Base-by-base conservation (phyloP, 2,797 vertebrate genomes). In the Cygnus olor region DNA sequence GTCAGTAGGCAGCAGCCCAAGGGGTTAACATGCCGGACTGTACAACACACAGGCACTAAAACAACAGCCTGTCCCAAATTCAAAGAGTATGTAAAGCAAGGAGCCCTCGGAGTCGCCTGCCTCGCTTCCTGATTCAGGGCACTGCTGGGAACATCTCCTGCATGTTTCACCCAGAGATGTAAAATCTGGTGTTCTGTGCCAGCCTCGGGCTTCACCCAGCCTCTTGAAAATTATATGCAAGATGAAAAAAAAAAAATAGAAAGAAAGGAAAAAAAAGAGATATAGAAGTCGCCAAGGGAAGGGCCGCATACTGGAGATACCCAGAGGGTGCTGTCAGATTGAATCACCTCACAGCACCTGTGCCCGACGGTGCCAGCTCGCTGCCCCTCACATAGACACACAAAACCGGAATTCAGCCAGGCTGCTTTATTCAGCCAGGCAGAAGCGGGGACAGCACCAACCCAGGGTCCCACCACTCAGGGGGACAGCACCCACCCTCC, bases 281-380 rank as follows among this genome's bases (percentile, higher is more conserved):
- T 30, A 22, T 19, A 36, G 34, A 10, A 28, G 28, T 38, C n/a
- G 11, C 14, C 78, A 17, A 16, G 84, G 70, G 54, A 72, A 76
- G 44, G 34, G 78, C 65, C n/a, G 6, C 3, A 21, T 18, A 53
- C 53, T 0, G 76, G 76, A 80, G 94, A 83, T 91, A 77, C 95
- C 92, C 87, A 80, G 92, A 69, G 81, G 91, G 11, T 72, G 32
- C 92, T 85, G 90, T 90, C 94, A 87, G 68, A 56, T 42, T 12
- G 27, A 73, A 94, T 87, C 45, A 85, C 32, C 57, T 47, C 30
- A 45, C 12, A 87, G 11, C 64, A 49, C 63, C 85, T 66, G 14
- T 20, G 51, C 77, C 44, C 38, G 24, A 42, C 47, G 47, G 7
- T 14, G 83, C 60, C 90, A 76, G 82, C 11, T 63, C 18, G 42